Conservation (phyloP, 2,797 vertebrate species). For the Pagetopsis macropterus region DNA sequence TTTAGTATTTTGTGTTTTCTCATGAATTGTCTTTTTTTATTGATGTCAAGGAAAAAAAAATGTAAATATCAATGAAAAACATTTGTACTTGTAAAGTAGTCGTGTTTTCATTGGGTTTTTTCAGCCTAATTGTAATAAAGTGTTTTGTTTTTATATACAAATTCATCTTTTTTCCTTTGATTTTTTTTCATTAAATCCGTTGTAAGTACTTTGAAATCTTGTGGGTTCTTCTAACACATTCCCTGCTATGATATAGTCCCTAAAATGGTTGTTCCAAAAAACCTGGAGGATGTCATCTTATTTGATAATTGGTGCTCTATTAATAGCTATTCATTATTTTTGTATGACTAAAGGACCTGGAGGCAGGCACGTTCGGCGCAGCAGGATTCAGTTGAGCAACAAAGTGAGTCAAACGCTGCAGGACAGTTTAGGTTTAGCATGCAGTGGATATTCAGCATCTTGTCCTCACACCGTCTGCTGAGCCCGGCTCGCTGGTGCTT, state of each 20-base stretch:
- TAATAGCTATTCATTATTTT: neutral
- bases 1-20: slow-evolving; percentile 82
- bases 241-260: neutral
- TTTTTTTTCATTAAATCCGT: slow-evolving; percentile 66
- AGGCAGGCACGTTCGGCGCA: neutral
- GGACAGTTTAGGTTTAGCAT: neutral
- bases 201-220: slow-evolving; percentile 58
- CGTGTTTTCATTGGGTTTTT: slow-evolving; percentile 90
- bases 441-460: slow-evolving; percentile 20
- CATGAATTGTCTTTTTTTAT: slow-evolving; percentile 79
- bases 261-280: neutral
- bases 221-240: slow-evolving; percentile 49
- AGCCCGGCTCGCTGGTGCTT: slow-evolving; percentile 35
- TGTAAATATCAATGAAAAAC: slow-evolving; percentile 90
- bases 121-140: slow-evolving; percentile 94
- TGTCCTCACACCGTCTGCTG: neutral
- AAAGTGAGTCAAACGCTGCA: neutral
- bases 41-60: slow-evolving; percentile 73
- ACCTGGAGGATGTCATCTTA: neutral
- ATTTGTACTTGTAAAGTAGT: slow-evolving; percentile 95
- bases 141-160: slow-evolving; percentile 92
- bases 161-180: slow-evolving; percentile 66
- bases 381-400: neutral
- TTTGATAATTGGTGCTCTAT: neutral
- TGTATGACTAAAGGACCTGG: neutral